Evolutionary conservation across 2,113 vertebrate genomes (phyloP).

Genomic region (Poeciliopsis occidentalis): DNA sequence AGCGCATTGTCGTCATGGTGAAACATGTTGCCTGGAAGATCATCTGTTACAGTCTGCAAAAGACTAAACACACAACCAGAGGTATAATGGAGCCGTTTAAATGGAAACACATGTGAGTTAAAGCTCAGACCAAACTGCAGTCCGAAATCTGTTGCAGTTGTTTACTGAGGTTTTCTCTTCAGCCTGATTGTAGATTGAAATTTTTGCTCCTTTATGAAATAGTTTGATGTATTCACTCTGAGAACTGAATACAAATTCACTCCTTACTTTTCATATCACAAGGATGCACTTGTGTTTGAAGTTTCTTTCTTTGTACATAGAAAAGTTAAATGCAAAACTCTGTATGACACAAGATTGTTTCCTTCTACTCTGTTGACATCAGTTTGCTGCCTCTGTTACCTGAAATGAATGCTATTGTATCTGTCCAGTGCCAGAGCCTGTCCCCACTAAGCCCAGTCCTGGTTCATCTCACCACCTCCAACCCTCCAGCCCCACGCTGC

Average conservation of each 20-base stretch:
- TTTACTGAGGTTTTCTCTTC: too few relatives aligned
- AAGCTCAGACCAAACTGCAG: too few relatives aligned
- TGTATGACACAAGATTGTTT: neutral
- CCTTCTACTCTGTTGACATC: conserved; percentile 3
- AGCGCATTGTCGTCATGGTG: too few relatives aligned
- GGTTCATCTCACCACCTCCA: conserved; percentile 80
- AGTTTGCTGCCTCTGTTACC: conserved; percentile 56
- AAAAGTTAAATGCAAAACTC: neutral
- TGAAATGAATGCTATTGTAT: conserved; percentile 50
- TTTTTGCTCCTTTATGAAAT: too few relatives aligned
- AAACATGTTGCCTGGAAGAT: too few relatives aligned
- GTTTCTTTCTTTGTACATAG: neutral
- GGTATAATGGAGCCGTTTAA: too few relatives aligned
- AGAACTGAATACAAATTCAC: neutral
- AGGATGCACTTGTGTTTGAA: neutral
- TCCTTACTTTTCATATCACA: neutral
- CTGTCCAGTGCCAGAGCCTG: conserved; percentile 92
- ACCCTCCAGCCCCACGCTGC: conserved; percentile 87
- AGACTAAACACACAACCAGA: too few relatives aligned
- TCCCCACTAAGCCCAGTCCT: conserved; percentile 89
- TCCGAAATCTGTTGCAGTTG: too few relatives aligned
- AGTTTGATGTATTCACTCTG: too few relatives aligned
- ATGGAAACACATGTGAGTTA: too few relatives aligned
- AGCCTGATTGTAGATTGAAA: too few relatives aligned
- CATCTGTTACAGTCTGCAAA: too few relatives aligned